These are phyloP conservation scores for Noctua pronuba DNA, from an alignment of 2,888 invertebrate genomes.

Conservation along the genomic window DNA sequence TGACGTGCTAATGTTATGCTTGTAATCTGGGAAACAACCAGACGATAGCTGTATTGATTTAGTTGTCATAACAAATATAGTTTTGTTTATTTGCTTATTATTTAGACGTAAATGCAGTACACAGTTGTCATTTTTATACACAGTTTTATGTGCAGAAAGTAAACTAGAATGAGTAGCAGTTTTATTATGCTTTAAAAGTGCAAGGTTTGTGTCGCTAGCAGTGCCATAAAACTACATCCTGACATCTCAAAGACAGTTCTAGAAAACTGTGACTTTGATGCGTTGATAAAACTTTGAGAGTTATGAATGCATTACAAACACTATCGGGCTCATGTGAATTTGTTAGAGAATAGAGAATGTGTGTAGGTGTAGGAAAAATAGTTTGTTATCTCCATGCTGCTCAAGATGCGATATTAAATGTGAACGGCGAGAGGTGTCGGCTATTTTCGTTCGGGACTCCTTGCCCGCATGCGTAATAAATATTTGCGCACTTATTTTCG, in stretches of 20 bases:
- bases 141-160: conserved; percentile 58
- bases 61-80: conserved; percentile 21
- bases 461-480: conserved; percentile 81
- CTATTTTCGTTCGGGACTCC: conserved; percentile 83
- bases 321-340: conserved; percentile 69
- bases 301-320: conserved; percentile 68
- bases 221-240: conserved; percentile 53
- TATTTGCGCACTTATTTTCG: conserved; percentile 82
- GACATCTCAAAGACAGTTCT: conserved; percentile 26
- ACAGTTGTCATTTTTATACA: conserved; percentile 49
- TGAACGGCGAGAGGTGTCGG: conserved; percentile 79
- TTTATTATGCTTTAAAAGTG: conserved; percentile 64
- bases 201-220: conserved; percentile 44
- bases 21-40: conserved; percentile 7
- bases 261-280: conserved; percentile 38
- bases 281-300: conserved; percentile 35
- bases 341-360: conserved; percentile 72
- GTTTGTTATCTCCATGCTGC: conserved; percentile 77
- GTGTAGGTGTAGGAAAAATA: conserved; percentile 83
- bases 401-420: conserved; percentile 81
- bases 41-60: not conserved
- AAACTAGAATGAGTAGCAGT: conserved; percentile 61
- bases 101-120: conserved; percentile 11
- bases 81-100: conserved; percentile 17
- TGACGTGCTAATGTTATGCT: conserved; percentile 23